These are phyloP conservation scores for Myotis findleyi DNA, from an alignment of 2,797 vertebrate genomes.

Conservation along the genomic window DNA sequence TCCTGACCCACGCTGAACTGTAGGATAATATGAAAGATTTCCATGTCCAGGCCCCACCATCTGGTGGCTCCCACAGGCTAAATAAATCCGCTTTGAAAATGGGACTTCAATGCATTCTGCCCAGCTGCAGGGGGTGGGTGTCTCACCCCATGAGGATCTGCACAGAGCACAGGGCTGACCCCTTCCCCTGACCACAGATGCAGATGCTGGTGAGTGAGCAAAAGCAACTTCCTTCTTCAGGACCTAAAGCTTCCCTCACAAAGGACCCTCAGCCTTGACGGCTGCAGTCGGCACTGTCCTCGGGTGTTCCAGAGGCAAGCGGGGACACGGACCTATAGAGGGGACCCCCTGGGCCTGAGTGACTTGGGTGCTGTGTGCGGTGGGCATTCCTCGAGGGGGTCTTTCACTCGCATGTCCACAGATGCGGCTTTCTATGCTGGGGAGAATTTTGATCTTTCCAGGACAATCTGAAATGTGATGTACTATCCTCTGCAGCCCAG, in stretches of 20 bases:
- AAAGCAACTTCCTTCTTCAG: background rate
- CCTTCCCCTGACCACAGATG: accelerated
- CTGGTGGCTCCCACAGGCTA: background rate
- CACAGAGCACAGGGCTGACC: background rate
- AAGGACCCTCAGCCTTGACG: background rate
- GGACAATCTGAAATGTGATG: background rate
- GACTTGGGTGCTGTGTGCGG: background rate
- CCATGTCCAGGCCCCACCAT: background rate
- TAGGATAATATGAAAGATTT: background rate
- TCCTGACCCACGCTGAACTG: background rate
- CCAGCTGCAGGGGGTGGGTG: background rate
- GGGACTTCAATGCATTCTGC: background rate
- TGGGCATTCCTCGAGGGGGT: background rate
- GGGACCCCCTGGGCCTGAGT: background rate
- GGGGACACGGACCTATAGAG: background rate
- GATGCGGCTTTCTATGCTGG: background rate
- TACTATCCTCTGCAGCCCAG: background rate
- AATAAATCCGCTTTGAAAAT: background rate
- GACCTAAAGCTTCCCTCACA: background rate
- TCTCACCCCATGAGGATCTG: background rate
- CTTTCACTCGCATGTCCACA: background rate
- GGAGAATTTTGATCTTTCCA: background rate
- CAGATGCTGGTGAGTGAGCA: background rate
- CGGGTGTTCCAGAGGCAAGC: background rate
- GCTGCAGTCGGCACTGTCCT: background rate